A percentile compares a stretch with the other conserved stretches of the same genome.
phyloP scores from a whole-genome alignment of 2,113 vertebrate species.

The Marmota monax region DNA sequence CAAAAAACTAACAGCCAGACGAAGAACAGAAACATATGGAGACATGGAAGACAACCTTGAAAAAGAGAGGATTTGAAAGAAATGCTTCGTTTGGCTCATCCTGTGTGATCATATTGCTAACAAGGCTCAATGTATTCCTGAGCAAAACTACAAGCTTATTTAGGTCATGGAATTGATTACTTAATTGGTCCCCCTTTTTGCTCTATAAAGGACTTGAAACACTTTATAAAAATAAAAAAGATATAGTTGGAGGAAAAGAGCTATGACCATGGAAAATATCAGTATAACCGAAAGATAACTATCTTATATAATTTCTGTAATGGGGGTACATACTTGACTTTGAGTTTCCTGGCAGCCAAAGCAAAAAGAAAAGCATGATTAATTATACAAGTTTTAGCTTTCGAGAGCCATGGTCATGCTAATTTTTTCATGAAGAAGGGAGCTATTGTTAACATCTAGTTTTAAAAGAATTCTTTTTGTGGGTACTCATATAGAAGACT shows the following conservation, averaged over 20 bases:
- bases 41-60: background rate
- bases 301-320: conserved; percentile 34
- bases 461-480: conserved; percentile 37
- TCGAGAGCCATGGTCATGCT: background rate
- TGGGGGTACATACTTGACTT: conserved; percentile 37
- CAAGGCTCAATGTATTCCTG: background rate
- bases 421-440: conserved; percentile 26
- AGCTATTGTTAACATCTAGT: background rate
- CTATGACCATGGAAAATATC: conserved; percentile 31
- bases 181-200: background rate
- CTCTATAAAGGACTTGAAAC: background rate
- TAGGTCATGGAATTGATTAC: background rate
- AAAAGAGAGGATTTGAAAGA: conserved; percentile 51
- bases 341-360: conserved; percentile 47
- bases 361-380: conserved; percentile 45
- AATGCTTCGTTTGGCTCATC: conserved; percentile 51
- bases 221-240: background rate
- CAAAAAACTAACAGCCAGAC: conserved; percentile 63
- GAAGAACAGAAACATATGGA: conserved; percentile 77
- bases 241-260: background rate
- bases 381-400: conserved; percentile 39
- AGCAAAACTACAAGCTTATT: background rate
- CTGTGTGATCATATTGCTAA: background rate
- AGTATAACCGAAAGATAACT: conserved; percentile 42
- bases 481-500: background rate